A percentile compares a stretch with the other conserved stretches of the same genome.
Conservation (phyloP, 2,888 invertebrate species). For the Acrobasis suavella region DNA sequence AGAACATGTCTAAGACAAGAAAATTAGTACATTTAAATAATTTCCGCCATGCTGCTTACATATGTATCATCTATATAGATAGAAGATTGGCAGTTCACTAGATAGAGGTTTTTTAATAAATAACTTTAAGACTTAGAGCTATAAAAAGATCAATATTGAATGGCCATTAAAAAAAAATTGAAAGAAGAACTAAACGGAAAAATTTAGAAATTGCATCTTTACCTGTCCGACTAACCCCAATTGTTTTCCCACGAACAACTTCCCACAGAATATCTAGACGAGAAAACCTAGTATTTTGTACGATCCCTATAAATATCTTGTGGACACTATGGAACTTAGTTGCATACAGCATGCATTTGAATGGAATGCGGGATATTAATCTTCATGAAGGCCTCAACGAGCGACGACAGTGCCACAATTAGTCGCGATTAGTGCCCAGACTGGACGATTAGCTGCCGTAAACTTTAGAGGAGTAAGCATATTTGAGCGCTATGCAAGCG, state of each 20-base stretch:
- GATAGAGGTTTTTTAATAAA: too few species aligned
- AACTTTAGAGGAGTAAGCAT: constrained; percentile 48
- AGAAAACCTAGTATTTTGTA: background rate
- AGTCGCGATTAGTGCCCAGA: constrained; percentile 49
- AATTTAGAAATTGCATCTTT: background rate
- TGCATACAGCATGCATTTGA: constrained; percentile 32
- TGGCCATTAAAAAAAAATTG: too few species aligned
- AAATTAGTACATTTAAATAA: too few species aligned
- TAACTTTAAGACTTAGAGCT: too few species aligned
- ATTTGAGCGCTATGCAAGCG: too few species aligned
- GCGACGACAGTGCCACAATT: constrained; percentile 47
- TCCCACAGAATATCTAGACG: background rate
- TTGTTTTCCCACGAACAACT: background rate
- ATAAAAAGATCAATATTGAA: too few species aligned
- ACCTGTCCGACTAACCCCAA: background rate
- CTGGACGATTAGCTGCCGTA: constrained; percentile 33
- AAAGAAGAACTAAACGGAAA: too few species aligned
- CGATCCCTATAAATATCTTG: constrained; percentile 7
- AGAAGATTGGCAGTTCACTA: too few species aligned
- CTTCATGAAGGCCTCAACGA: constrained; percentile 38
- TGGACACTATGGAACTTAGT: constrained; percentile 21
- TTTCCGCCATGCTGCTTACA: too few species aligned
- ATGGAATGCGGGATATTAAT: constrained; percentile 39
- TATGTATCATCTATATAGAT: too few species aligned
- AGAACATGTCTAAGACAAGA: too few species aligned